Evolutionary conservation across 2,797 vertebrate species (phyloP).

Genomic region (Cirrhinus molitorella): DNA sequence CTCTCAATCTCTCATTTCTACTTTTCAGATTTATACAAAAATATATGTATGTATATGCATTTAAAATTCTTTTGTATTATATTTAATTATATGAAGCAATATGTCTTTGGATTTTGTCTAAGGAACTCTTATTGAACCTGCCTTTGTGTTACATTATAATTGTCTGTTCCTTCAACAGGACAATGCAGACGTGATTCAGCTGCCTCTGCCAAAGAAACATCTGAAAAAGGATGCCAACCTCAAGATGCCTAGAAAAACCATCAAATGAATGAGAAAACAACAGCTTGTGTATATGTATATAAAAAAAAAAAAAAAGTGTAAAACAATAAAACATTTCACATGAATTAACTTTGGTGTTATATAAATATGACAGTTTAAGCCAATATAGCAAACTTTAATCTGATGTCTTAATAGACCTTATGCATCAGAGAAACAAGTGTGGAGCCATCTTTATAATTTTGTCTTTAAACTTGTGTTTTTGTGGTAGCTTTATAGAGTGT

Average conservation of each 20-base stretch:
- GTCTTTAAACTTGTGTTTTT: no score
- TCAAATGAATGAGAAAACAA: neutral
- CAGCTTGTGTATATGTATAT: neutral
- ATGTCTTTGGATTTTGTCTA: neutral
- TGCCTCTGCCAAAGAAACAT: neutral
- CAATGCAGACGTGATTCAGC: neutral
- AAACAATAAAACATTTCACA: neutral
- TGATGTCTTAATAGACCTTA: no score
- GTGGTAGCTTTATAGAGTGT: no score
- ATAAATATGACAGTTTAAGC: neutral
- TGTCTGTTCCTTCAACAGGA: neutral
- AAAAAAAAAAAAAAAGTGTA: neutral
- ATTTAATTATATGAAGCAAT: neutral
- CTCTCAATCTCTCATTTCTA: neutral
- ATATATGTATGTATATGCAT: neutral
- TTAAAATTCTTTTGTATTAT: neutral
- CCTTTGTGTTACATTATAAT: neutral
- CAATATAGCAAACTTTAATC: neutral
- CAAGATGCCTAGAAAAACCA: neutral
- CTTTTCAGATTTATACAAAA: neutral
- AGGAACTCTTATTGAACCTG: neutral
- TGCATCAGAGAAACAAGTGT: no score
- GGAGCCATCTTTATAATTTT: no score
- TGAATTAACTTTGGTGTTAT: neutral
- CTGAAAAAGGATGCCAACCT: neutral